A percentile compares a stretch with the other conserved stretches of the same genome.
Conservation (phyloP, 1,140 invertebrate genomes). For the Apis mellifera region DNA sequence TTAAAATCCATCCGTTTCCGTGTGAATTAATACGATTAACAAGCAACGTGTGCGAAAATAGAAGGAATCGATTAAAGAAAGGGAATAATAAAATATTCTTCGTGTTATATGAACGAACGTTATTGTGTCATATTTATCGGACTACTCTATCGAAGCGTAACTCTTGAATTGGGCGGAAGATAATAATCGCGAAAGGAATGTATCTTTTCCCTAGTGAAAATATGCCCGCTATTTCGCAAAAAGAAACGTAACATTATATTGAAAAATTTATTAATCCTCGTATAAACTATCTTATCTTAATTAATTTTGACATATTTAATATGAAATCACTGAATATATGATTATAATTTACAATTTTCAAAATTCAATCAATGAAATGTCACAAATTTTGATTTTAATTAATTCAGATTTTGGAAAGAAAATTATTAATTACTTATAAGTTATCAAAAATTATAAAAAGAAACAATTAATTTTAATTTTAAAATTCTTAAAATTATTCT, state of each 20-base stretch:
- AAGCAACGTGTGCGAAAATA: not conserved
- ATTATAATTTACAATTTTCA: too few species aligned
- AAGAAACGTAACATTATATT: not conserved
- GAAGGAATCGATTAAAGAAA: not conserved
- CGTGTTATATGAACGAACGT: too few species aligned
- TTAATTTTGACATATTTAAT: too few species aligned
- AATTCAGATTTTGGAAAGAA: too few species aligned
- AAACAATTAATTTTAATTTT: too few species aligned
- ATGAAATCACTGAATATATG: too few species aligned
- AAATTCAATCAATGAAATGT: too few species aligned
- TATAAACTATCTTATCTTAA: too few species aligned
- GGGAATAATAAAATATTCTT: not conserved
- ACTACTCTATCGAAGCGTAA: constrained; percentile 39
- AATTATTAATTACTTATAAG: too few species aligned
- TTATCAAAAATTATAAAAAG: too few species aligned
- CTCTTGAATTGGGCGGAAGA: not conserved
- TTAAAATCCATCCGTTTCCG: too few species aligned
- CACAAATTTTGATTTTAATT: too few species aligned
- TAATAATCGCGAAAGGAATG: not conserved
- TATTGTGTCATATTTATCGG: constrained; percentile 24
- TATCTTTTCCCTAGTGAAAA: not conserved
- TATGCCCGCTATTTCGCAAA: not conserved
- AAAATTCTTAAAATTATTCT: not conserved
- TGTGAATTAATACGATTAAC: not conserved
- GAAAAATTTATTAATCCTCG: not conserved